A percentile compares a stretch with the other conserved stretches of the same genome.
Evolutionary conservation across 2,888 invertebrate species (phyloP).

Genomic region (Dasysyrphus albostriatus): DNA sequence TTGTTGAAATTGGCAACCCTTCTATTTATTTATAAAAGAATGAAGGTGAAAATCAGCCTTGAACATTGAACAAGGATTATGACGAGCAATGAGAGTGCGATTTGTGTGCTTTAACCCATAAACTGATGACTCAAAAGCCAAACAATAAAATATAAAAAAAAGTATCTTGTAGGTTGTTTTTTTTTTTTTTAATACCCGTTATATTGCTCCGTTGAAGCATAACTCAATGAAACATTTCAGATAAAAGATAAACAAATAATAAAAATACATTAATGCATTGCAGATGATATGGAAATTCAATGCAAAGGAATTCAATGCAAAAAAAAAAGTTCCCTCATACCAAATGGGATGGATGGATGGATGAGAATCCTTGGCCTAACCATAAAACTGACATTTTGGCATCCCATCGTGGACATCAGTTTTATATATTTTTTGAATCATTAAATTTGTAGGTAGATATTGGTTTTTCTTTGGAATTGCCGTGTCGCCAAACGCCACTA

Average conservation of each 20-base stretch:
- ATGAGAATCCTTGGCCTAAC: conserved; percentile 28
- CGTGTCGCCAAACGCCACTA: neutral
- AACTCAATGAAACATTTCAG: conserved; percentile 49
- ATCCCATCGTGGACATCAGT: conserved; percentile 16
- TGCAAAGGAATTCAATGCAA: neutral
- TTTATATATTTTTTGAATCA: neutral
- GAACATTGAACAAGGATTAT: conserved; percentile 36
- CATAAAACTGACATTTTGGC: conserved; percentile 38
- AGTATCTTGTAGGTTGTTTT: neutral
- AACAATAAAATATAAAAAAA: conserved; percentile 24
- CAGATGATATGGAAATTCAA: conserved; percentile 1
- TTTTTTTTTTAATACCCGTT: conserved; percentile 53
- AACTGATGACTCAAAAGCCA: conserved; percentile 56
- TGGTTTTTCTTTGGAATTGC: neutral
- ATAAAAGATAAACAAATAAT: conserved; percentile 47
- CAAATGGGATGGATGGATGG: conserved; percentile 11
- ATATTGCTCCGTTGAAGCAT: conserved; percentile 64
- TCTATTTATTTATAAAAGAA: neutral
- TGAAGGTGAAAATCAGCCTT: conserved; percentile 64
- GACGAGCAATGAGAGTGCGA: conserved; percentile 19
- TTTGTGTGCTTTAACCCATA: conserved; percentile 56
- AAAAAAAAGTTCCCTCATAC: neutral
- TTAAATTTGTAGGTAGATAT: neutral
- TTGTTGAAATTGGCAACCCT: conserved; percentile 1
- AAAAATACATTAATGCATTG: conserved; percentile 37